These are phyloP conservation scores for Ptilodon capucinus DNA, from an alignment of 2,888 invertebrate species.

Conservation along the genomic window DNA sequence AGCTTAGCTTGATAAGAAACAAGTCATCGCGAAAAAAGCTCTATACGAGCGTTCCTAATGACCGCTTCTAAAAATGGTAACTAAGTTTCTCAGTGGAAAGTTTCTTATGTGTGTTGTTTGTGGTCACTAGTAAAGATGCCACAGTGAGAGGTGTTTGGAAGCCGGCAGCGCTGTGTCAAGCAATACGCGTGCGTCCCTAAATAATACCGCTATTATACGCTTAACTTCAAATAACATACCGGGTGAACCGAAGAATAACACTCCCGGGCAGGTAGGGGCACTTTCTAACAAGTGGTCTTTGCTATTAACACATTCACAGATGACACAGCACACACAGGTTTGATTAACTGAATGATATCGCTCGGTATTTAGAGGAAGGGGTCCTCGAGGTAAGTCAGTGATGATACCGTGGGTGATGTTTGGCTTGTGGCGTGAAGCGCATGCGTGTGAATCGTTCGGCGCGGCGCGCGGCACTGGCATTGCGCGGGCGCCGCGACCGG, in stretches of 20 bases:
- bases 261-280: constrained; percentile 52
- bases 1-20: neutral
- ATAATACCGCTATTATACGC: constrained; percentile 56
- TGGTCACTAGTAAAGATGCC: constrained; percentile 20
- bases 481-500: constrained; percentile 55
- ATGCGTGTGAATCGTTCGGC: constrained; percentile 42
- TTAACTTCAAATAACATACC: constrained; percentile 59
- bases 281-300: constrained; percentile 47
- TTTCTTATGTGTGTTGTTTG: constrained; percentile 12
- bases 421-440: constrained; percentile 11
- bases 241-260: constrained; percentile 57
- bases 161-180: constrained; percentile 14
- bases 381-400: constrained; percentile 12
- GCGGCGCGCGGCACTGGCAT: constrained; percentile 55
- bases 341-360: constrained; percentile 9
- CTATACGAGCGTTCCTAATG: constrained; percentile 5
- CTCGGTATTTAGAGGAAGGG: constrained; percentile 6
- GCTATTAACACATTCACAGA: constrained; percentile 29
- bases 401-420: constrained; percentile 29
- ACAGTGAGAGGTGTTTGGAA: constrained; percentile 19
- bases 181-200: constrained; percentile 46
- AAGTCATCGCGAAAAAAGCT: constrained; percentile 10
- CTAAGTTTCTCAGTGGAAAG: constrained; percentile 27
- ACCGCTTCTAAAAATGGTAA: constrained; percentile 4
- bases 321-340: constrained; percentile 34